Evolutionary conservation across 2,797 vertebrate genomes (phyloP), one percentile per base, ranked within the genome.

Genomic region (Oreonectes daqikongensis): DNA sequence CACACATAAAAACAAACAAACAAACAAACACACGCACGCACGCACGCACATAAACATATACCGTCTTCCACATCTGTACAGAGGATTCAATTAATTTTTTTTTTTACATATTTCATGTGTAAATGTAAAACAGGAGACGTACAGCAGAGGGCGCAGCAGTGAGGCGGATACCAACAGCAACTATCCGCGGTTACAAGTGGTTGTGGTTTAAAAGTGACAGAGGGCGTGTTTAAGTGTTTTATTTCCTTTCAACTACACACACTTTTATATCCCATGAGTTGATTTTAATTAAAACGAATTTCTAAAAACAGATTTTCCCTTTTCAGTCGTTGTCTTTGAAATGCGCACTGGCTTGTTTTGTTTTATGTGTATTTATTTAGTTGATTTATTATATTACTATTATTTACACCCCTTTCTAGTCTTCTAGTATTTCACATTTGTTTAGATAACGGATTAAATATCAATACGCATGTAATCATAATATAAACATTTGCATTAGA

Each of bases 141-240:
- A 20, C 75, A 77, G 42, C 42, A 77, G 65, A 46, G 15, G 57
- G 44, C n/a, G n/a, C 55, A 11, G 44, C 26, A 17, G 14, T 52
- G 17, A 63, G n/a, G 0, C 22, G 6, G 14, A 42, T 1, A 3
- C 5, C 28, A 46, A 35, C 8, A 38, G n/a, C n/a, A n/a, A n/a
- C n/a, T n/a, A 6, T 18, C 15, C 15, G n/a, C 20, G 14, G 26
- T 59, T 30, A 17, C 2, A 60, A 18, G 15, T 18, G 6, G 24
- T 14, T 57, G 14, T 55, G 22, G 26, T 59, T 18, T 17, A 12
- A 15, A 59, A 28, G 26, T 6, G 26, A 59, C 22, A 11, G 52
- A 22, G 22, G 20, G 11, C 17, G 26, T n/a, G 6, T 28, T 18
- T 3, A 2, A 11, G 22, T 28, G 14, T 26, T 15, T 57, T 2